Evolutionary conservation across 1,140 invertebrate species (phyloP).

Genomic region (Copidosoma floridanum): DNA sequence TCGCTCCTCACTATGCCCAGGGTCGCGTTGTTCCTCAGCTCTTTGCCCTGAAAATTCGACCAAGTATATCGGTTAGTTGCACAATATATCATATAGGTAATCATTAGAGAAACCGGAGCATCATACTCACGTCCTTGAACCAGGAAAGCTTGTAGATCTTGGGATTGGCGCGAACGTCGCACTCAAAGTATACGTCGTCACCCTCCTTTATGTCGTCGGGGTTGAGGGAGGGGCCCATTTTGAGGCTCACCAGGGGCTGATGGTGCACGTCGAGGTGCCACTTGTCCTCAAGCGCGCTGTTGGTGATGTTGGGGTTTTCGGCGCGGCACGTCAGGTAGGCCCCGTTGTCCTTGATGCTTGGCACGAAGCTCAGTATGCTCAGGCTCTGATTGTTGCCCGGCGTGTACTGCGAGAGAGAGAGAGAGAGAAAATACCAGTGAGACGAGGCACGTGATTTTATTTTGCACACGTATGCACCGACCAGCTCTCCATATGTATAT

Average conservation of each 20-base stretch:
- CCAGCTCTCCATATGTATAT: too few species aligned
- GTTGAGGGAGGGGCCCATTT: slow-evolving; percentile 76
- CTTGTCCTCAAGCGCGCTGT: slow-evolving; percentile 80
- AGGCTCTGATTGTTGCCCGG: slow-evolving; percentile 80
- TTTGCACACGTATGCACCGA: too few species aligned
- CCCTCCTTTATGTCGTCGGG: slow-evolving; percentile 82
- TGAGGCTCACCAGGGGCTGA: slow-evolving; percentile 73
- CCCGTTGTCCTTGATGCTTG: slow-evolving; percentile 80
- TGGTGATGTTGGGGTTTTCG: slow-evolving; percentile 79
- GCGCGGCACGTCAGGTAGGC: slow-evolving; percentile 84
- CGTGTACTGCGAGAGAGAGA: slow-evolving; percentile 62
- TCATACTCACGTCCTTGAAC: slow-evolving; percentile 77
- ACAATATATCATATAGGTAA: background rate
- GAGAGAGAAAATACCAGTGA: slow-evolving; percentile 13
- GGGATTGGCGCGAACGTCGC: slow-evolving; percentile 77
- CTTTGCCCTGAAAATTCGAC: slow-evolving; percentile 62
- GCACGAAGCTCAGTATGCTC: slow-evolving; percentile 77
- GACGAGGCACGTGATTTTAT: too few species aligned
- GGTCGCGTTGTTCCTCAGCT: slow-evolving; percentile 75
- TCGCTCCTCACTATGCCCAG: slow-evolving; percentile 78
- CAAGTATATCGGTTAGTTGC: background rate
- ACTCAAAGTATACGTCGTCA: slow-evolving; percentile 80
- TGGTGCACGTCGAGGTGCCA: slow-evolving; percentile 75
- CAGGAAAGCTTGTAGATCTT: slow-evolving; percentile 77
- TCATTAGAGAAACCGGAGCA: too few species aligned